Base-by-base conservation (phyloP, 2,888 invertebrate genomes). In the Therioaphis trifolii region DNA sequence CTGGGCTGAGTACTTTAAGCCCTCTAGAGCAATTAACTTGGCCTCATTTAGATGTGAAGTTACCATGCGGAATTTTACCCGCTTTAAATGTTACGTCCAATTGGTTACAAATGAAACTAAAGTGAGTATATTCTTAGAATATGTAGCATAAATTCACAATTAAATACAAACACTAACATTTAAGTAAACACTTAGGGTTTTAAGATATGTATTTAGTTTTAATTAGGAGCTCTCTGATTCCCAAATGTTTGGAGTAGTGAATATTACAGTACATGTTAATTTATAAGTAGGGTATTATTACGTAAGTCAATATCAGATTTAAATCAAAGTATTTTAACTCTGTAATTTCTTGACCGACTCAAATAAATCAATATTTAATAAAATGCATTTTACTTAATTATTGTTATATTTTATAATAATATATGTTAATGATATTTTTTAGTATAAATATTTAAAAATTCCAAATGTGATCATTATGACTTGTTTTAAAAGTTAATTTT, bases 101-200 rank as follows among this genome's bases (percentile, higher is more conserved):
- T 72, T 82, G 80, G 80, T 74, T 63, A 72, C 80, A 82, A 72
- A 82, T 72, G 80, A 82, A 82, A 72, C 72, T 85, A 2, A 71
- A 85, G 75, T 76, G 11, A 72, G 84, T 68, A 40, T 63, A 21
- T 66, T 49, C 21, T 21, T 29, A 27, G 4, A 71, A 24, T 15
- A 27, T n/a, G 7, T 24, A 24, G 40, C n/a, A 29, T 11, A 58
- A 74, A 40, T 15, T 58, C 55, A 58, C 46, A 49, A 77, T 63
- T 76, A 61, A 77, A 77, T 49, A 35, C n/a, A 63, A 63, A 49
- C 29, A 77, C 18, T 49, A 46, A 63, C 43, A 63, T 63, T 77
- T 77, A 49, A 24, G n/a, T 29, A 77, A 40, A 21, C 29, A 49
- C 63, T 63, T 76, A 58, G 58, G n/a, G 40, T 46, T 46, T 29